These are phyloP conservation scores for Stegastes partitus DNA, from an alignment of 2,113 vertebrate species.

Conservation along the genomic window DNA sequence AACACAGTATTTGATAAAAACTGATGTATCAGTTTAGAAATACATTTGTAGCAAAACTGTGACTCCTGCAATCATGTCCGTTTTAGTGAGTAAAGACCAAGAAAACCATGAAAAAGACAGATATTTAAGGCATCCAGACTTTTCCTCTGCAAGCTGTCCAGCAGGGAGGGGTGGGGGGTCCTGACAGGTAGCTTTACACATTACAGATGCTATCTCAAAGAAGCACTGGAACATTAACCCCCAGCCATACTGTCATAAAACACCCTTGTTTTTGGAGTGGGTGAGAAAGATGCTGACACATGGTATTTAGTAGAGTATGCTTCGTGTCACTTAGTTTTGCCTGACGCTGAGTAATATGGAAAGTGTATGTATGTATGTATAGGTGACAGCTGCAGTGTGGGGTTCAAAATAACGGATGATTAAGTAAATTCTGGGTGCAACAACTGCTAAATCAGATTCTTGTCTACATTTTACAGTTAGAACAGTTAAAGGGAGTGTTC, in stretches of 20 bases:
- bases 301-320: background rate
- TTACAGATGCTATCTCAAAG: conserved; percentile 72
- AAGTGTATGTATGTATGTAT: background rate
- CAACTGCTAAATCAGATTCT: conserved; percentile 19
- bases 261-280: conserved; percentile 6
- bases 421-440: conserved; percentile 37
- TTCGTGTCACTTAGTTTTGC: background rate
- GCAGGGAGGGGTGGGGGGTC: conserved; percentile 13
- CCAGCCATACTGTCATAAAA: conserved; percentile 60
- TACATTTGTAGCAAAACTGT: no score
- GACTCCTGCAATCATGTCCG: no score
- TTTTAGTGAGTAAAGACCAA: no score
- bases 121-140: background rate
- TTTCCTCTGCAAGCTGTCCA: conserved; percentile 23
- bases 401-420: conserved; percentile 18
- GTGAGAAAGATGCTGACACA: conserved; percentile 34
- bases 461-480: conserved; percentile 66
- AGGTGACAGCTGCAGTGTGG: background rate
- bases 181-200: conserved; percentile 60
- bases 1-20: no score
- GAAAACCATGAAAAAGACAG: no score
- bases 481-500: conserved; percentile 79
- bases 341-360: background rate
- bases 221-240: conserved; percentile 46
- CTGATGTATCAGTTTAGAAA: no score